Base-by-base conservation (phyloP, 2,113 vertebrate species). In the Xiphophorus maculatus region DNA sequence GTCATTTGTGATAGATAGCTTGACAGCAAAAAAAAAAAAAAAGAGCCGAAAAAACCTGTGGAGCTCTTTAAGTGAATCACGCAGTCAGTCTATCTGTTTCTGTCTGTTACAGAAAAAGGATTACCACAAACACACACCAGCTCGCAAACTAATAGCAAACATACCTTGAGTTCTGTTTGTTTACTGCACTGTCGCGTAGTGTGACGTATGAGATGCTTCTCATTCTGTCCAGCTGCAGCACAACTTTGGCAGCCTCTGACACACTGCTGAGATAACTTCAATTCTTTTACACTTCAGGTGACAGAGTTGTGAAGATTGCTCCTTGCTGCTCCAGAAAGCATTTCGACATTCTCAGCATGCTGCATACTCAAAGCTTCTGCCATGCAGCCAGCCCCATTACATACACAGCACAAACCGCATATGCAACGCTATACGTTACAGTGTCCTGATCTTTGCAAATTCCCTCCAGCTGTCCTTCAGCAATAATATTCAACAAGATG, bases 171-270 rank as follows among this genome's bases (percentile, higher is more conserved):
- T 27, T 27, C 35, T 10, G 22, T 25, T 66, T 37, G 33, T 27
- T 30, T 40, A 37, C 35, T 40, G 64, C 35, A n/a, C 33, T 40
- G 33, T 25, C 13, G 19, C 12, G 25, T 66, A 33, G 12, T 37
- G n/a, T 40, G 40, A 42, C 40, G 40, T 42, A 42, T 42, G 27
- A 13, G 35, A 66, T 29, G 15, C 64, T 66, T 35, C 64, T 67
- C 14, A 67, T 67, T 67, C 22, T 19, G 25, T 67, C 65, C 63
- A 35, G 17, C 32, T 25, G 22, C 32, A 44, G n/a, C 14, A 42
- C 65, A 42, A 42, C 27, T 67, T 67, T 25, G 37, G 40, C 65
- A 67, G 65, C 65, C 37, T 28, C 37, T 67, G 65, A 40, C 65
- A 44, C n/a, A 29, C 11, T 9, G 14, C n/a, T 19, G 37, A 42